phyloP scores from a whole-genome alignment of 1,140 invertebrate species.

The Sminthurides bifidus region DNA sequence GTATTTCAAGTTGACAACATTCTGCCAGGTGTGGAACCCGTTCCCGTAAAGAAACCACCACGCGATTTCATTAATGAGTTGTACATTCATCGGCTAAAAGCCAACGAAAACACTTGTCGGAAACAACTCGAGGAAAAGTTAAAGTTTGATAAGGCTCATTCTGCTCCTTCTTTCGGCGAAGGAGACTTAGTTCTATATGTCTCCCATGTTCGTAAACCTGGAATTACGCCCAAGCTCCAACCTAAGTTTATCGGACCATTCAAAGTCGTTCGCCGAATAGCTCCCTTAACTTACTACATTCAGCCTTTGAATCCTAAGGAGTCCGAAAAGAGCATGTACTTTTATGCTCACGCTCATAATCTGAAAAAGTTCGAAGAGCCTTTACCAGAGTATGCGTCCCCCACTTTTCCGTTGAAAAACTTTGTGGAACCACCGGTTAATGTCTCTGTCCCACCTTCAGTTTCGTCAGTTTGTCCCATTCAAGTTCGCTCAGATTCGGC shows the following conservation, averaged over 20 bases:
- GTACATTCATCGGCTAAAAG: not conserved
- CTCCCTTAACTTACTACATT: not conserved
- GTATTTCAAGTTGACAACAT: not conserved
- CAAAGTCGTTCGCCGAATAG: not conserved
- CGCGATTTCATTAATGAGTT: not conserved
- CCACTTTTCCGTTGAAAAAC: too few relatives aligned
- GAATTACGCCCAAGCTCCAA: not conserved
- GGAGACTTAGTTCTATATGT: not conserved
- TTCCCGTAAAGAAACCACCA: not conserved
- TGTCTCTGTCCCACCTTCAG: too few relatives aligned
- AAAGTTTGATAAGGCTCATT: not conserved
- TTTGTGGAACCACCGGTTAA: too few relatives aligned
- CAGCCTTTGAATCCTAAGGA: too few relatives aligned
- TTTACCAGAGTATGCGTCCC: too few relatives aligned
- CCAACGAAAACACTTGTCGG: not conserved
- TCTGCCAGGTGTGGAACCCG: too few relatives aligned
- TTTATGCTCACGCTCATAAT: too few relatives aligned
- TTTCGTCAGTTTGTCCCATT: too few relatives aligned
- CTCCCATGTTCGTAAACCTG: not conserved
- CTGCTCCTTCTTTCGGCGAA: not conserved
- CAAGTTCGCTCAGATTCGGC: too few relatives aligned
- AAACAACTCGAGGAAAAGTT: not conserved
- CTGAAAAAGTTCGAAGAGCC: too few relatives aligned
- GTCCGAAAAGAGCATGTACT: too few relatives aligned
- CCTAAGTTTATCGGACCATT: not conserved